These are phyloP conservation scores for Pangasius larnaudii DNA, from an alignment of 2,797 vertebrate genomes.

Conservation along the genomic window DNA sequence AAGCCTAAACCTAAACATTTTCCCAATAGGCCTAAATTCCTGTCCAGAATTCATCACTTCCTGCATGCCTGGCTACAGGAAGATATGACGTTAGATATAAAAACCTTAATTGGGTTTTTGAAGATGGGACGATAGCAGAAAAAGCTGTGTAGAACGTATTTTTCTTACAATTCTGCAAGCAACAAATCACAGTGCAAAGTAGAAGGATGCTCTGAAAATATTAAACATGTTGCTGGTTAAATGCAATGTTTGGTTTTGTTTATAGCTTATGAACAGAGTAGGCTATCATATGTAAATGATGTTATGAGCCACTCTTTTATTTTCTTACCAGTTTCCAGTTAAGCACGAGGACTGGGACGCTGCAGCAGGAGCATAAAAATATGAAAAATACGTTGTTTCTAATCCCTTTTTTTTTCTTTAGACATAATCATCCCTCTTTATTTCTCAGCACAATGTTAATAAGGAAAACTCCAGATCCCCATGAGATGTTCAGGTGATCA, in stretches of 20 bases:
- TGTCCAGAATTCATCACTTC: neutral
- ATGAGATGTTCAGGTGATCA: conserved; percentile 10
- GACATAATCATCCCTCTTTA: neutral
- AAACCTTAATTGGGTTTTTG: neutral
- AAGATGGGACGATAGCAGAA: neutral
- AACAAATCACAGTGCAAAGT: neutral
- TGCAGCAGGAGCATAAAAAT: neutral
- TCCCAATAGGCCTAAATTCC: neutral
- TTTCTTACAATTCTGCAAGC: neutral
- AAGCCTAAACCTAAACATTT: neutral
- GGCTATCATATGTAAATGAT: neutral
- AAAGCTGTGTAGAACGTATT: neutral
- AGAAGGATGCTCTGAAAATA: neutral
- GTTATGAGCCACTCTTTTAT: neutral
- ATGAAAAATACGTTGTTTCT: neutral
- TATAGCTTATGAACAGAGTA: neutral
- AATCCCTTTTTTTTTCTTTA: neutral
- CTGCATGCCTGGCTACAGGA: neutral
- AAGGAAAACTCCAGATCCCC: neutral
- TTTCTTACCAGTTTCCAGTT: neutral
- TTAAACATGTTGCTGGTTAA: neutral
- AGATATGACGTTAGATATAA: neutral
- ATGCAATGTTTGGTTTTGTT: neutral
- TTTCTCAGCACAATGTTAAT: neutral
- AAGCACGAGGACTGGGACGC: neutral